Evolutionary conservation across 2,113 vertebrate genomes (phyloP).

Genomic region (Oostethus manadensis): DNA sequence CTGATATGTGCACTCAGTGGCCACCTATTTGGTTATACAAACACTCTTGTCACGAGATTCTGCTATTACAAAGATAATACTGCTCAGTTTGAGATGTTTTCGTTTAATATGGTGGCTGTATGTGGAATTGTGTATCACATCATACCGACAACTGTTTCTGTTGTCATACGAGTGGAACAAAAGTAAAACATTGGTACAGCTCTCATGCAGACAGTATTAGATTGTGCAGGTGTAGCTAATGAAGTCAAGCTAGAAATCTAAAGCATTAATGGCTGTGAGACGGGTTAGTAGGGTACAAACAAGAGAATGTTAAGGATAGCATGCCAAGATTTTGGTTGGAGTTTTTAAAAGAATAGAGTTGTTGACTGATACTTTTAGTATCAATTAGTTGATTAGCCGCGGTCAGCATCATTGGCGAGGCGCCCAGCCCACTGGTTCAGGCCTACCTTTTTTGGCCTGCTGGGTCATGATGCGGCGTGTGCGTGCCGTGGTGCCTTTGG

Average conservation of each 20-base stretch:
- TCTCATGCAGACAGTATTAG: background rate
- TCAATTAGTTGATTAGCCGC: slow-evolving; percentile 18
- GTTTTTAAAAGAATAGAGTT: slow-evolving; percentile 11
- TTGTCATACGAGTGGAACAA: too few species aligned
- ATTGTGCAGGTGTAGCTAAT: background rate
- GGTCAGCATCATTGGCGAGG: slow-evolving; percentile 21
- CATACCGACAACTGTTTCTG: too few species aligned
- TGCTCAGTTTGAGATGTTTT: too few species aligned
- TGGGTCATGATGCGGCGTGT: slow-evolving; percentile 89
- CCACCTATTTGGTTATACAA: too few species aligned
- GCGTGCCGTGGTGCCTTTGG: slow-evolving; percentile 86
- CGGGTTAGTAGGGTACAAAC: background rate
- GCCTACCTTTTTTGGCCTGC: slow-evolving; percentile 86
- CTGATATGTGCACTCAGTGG: too few species aligned
- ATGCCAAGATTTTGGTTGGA: background rate
- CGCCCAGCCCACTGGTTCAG: slow-evolving; percentile 33
- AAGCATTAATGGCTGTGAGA: background rate
- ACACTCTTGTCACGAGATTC: too few species aligned
- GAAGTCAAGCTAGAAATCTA: background rate
- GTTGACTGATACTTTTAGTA: slow-evolving; percentile 9
- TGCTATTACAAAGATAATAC: too few species aligned
- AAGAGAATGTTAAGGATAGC: slow-evolving; percentile 3
- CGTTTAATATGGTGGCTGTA: too few species aligned
- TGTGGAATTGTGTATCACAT: too few species aligned
- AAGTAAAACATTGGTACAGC: too few species aligned